phyloP scores from a whole-genome alignment of 2,797 vertebrate species.

The Danio aesculapii region DNA sequence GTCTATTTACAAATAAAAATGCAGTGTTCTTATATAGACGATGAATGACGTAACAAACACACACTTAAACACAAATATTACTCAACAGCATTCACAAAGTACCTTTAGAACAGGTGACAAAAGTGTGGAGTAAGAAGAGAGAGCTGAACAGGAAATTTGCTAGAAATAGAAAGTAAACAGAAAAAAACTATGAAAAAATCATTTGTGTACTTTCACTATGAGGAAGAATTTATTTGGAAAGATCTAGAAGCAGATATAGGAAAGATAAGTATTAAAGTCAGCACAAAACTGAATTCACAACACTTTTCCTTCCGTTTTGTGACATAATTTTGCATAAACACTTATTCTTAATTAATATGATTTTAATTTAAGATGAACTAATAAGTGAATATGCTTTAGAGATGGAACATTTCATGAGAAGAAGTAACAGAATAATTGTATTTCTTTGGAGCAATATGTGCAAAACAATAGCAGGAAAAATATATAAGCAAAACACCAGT shows the following conservation, averaged over 20 bases:
- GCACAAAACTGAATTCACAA: not conserved
- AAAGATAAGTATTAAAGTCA: conserved; percentile 3
- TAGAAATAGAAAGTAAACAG: conserved; percentile 71
- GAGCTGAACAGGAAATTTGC: conserved; percentile 75
- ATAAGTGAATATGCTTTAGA: not conserved
- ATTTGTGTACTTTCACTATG: not conserved
- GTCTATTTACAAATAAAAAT: too few relatives aligned
- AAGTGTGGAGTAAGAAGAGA: conserved; percentile 70
- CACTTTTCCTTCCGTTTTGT: not conserved
- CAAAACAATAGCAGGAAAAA: too few relatives aligned
- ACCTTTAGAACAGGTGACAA: conserved; percentile 78
- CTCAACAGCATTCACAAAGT: conserved; percentile 49
- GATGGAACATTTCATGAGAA: not conserved
- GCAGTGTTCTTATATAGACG: not conserved
- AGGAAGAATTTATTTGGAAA: not conserved
- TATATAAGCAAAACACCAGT: too few relatives aligned
- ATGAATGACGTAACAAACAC: not conserved
- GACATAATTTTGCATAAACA: not conserved
- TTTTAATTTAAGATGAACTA: too few relatives aligned
- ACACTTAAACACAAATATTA: not conserved
- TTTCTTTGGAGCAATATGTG: too few relatives aligned
- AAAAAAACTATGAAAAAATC: conserved; percentile 63
- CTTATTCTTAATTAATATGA: too few relatives aligned
- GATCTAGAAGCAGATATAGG: not conserved
- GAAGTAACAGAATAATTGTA: too few relatives aligned